Base-by-base conservation (phyloP, 53 echinoderm and acorn worm species). In the Zoroaster sp. region DNA sequence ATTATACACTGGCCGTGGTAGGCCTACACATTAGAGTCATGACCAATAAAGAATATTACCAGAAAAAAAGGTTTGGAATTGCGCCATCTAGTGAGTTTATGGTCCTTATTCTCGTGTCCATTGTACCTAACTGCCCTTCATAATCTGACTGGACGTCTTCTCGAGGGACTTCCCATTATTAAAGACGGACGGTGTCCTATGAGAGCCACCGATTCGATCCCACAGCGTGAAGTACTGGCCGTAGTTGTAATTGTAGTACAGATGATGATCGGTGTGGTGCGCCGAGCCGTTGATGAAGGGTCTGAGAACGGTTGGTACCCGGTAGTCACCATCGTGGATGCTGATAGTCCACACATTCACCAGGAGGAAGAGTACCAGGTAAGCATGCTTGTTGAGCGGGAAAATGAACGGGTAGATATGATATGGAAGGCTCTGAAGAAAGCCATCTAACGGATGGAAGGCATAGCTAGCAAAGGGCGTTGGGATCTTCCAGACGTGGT, bases 191-290 rank as follows among this genome's bases (percentile, higher is more conserved):
- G 98, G 98, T 28, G 81, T 91, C 41, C 98, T 66, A 75, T 88
- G 95, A 1, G 98, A 98, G 3, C 95, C 95, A 14, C 95, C 95
- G 31, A 98, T 72, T 15, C 98, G 78, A 77, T 98, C 98, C 98
- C 98, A 98, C 15, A 98, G 69, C 15, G 98, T 98, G 90, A 98
- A 98, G 87, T 91, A 98, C 90, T 98, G 98, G 17, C 98, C 98
- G 82, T 95, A 98, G 43, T 98, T 98, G 86, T 95, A 98, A 45
- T 98, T 98, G 66, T 95, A 98, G 69, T 91, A 98, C 41, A 98
- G 91, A 51, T 98, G 98, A 35, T 98, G 98, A 42, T 98, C 98
- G 7, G 95, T 98, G 78, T 98, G 98, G 44, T 98, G 98, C 20
- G 98, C 98, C 0, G 95, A 98, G 31, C 98, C 98, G 33, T 98